phyloP scores from a whole-genome alignment of 2,797 vertebrate species.

The Momotus momota region DNA sequence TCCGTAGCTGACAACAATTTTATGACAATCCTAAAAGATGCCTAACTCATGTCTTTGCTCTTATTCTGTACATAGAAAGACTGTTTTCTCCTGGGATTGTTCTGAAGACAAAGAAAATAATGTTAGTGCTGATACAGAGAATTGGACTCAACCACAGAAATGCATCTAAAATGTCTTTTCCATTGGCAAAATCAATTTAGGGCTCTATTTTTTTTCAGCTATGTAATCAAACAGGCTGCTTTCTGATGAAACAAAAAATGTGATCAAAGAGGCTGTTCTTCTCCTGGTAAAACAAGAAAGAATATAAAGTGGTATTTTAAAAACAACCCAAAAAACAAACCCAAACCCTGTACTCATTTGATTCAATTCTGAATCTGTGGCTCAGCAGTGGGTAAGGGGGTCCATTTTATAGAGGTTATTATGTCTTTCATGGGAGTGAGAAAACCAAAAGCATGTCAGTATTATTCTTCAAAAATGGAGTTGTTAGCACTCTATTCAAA shows the following conservation, averaged over 20 bases:
- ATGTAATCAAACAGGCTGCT: not conserved
- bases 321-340: not conserved
- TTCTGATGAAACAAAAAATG: not conserved
- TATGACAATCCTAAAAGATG: not conserved
- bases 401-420: not conserved
- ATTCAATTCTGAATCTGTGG: not conserved
- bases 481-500: not conserved
- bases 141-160: not conserved
- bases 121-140: not conserved
- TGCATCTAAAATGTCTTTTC: not conserved
- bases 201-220: not conserved
- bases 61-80: not conserved
- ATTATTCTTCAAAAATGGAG: not conserved
- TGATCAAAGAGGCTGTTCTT: not conserved
- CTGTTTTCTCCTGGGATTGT: not conserved
- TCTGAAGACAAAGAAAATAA: not conserved
- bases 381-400: not conserved
- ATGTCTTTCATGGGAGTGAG: not conserved
- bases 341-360: not conserved
- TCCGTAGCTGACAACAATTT: not conserved
- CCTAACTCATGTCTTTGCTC: not conserved
- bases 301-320: not conserved
- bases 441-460: not conserved
- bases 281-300: not conserved
- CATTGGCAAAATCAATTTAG: not conserved